Conservation (phyloP, 2,888 invertebrate species). For the Polymixis flavicincta region DNA sequence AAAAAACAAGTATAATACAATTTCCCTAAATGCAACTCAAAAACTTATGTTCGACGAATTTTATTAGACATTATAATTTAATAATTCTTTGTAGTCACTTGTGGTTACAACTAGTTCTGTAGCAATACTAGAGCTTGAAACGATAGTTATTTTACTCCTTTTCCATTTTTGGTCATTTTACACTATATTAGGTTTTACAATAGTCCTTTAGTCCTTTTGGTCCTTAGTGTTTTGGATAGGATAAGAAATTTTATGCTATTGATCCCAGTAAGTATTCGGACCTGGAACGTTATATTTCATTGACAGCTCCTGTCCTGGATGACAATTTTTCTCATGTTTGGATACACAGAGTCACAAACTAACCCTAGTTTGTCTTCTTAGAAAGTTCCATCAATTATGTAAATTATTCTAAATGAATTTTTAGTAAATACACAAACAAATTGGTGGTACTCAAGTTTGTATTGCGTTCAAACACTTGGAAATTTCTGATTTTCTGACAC, state of each 20-base stretch:
- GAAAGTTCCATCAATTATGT: not conserved
- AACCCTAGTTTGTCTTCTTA: rapidly evolving
- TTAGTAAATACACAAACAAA: not conserved
- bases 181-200: not conserved
- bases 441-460: not conserved
- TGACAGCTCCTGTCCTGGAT: constrained; percentile 39
- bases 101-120: not conserved
- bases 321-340: constrained; percentile 22
- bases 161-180: not conserved
- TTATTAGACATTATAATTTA: not conserved
- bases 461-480: not conserved
- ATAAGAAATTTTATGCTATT: constrained; percentile 16
- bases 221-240: no score
- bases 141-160: not conserved
- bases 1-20: not conserved
- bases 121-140: not conserved
- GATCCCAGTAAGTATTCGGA: rapidly evolving
- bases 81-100: not conserved
- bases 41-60: not conserved
- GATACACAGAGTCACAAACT: constrained; percentile 21
- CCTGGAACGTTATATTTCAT: constrained; percentile 33
- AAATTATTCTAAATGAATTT: no score
- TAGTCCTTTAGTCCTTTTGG: not conserved
- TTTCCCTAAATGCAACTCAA: not conserved
- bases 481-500: no score